A percentile compares a stretch with the other conserved stretches of the same genome.
Conservation (phyloP, 2,888 invertebrate species). For the Melanargia galathea region DNA sequence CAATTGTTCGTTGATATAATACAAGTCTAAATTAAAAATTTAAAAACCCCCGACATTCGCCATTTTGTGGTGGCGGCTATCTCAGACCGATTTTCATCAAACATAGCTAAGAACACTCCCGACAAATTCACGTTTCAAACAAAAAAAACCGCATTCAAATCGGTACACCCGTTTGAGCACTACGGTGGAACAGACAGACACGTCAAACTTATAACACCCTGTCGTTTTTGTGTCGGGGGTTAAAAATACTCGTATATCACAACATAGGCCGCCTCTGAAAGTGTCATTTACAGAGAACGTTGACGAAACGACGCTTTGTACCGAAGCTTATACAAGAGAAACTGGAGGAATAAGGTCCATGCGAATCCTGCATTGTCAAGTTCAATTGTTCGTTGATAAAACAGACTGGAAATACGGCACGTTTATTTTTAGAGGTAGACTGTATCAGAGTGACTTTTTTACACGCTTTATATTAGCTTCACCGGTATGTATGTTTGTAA, state of each 20-base stretch:
- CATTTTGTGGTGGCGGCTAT: too few species aligned
- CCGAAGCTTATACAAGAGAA: neutral
- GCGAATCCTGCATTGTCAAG: neutral
- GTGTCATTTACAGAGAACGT: constrained; percentile 7
- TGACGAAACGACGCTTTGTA: constrained; percentile 7
- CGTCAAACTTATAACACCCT: too few species aligned
- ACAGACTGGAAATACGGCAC: neutral
- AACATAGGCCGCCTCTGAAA: constrained; percentile 15
- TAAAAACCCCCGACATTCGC: too few species aligned
- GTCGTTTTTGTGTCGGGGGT: too few species aligned
- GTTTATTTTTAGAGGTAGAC: neutral
- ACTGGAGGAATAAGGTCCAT: neutral
- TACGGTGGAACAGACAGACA: too few species aligned
- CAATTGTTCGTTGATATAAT: neutral
- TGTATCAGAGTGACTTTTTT: neutral
- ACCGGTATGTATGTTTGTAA: too few species aligned
- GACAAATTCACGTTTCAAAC: too few species aligned
- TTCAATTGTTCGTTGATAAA: neutral
- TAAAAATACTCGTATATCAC: constrained; percentile 21
- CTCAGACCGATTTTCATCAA: too few species aligned
- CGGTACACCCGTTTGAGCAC: too few species aligned
- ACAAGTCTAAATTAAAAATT: neutral
- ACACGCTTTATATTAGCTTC: too few species aligned
- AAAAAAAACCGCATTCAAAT: too few species aligned
- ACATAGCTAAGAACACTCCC: too few species aligned